These are phyloP conservation scores for Magallana nippona DNA, from an alignment of 2,888 invertebrate species.

Conservation along the genomic window DNA sequence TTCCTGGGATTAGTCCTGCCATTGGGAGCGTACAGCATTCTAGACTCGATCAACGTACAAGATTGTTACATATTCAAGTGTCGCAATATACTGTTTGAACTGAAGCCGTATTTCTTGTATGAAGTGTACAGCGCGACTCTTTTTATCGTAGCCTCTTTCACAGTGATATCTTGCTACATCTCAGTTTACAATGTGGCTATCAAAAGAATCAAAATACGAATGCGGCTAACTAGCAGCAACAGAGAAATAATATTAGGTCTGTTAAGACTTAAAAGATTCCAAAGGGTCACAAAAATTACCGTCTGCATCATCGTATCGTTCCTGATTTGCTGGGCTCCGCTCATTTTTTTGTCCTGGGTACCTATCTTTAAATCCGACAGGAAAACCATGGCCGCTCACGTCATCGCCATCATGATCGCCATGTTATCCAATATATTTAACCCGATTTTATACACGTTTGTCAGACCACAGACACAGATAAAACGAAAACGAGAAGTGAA, in stretches of 20 bases:
- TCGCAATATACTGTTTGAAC: constrained; percentile 31
- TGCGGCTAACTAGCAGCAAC: neutral
- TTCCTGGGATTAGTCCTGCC: constrained; percentile 44
- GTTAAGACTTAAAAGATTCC: constrained; percentile 23
- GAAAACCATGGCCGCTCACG: constrained; percentile 7
- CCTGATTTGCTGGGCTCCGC: constrained; percentile 40
- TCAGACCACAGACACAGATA: constrained; percentile 1
- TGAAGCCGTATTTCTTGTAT: constrained; percentile 40
- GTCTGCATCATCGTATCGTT: constrained; percentile 35
- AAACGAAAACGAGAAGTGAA: constrained; percentile 13
- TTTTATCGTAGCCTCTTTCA: constrained; percentile 19
- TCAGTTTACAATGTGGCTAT: constrained; percentile 41
- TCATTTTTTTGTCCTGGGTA: constrained; percentile 33
- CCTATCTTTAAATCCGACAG: constrained; percentile 18
- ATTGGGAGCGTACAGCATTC: neutral
- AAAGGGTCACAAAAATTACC: constrained; percentile 34
- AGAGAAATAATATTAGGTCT: neutral
- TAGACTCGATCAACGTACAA: neutral
- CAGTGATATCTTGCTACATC: constrained; percentile 30
- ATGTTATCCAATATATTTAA: constrained; percentile 40
- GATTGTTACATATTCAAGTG: constrained; percentile 29
- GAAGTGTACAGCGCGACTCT: constrained; percentile 36
- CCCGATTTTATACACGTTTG: constrained; percentile 43
- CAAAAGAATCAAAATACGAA: constrained; percentile 27
- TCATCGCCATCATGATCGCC: constrained; percentile 26